Evolutionary conservation across 1,140 invertebrate species (phyloP).

Genomic region (Heliothis virescens): DNA sequence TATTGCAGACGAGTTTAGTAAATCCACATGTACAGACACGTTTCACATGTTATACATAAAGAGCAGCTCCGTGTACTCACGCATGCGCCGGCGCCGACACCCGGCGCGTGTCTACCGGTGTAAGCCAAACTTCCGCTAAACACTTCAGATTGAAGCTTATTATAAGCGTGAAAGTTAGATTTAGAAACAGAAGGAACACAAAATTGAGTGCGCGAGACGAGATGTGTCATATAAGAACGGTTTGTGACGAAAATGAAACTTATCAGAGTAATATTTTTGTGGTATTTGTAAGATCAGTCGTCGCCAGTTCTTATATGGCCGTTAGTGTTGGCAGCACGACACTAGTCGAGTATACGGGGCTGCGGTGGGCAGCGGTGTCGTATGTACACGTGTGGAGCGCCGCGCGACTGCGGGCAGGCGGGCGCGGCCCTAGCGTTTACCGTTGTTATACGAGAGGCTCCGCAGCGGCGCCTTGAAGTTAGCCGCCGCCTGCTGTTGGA

Average conservation of each 20-base stretch:
- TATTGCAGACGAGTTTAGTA: slow-evolving; percentile 22
- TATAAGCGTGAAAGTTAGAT: slow-evolving; percentile 58
- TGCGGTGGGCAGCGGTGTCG: slow-evolving; percentile 9
- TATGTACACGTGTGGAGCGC: slow-evolving; percentile 42
- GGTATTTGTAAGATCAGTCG: neutral
- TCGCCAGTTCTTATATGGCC: slow-evolving; percentile 20
- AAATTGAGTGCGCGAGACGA: slow-evolving; percentile 47
- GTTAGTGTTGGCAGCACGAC: slow-evolving; percentile 23
- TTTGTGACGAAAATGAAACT: neutral
- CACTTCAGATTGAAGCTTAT: slow-evolving; percentile 41
- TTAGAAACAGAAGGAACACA: slow-evolving; percentile 58
- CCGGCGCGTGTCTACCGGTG: slow-evolving; percentile 28
- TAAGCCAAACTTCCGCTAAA: slow-evolving; percentile 33
- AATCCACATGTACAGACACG: slow-evolving; percentile 35
- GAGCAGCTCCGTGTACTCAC: slow-evolving; percentile 23
- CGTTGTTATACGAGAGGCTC: slow-evolving; percentile 84
- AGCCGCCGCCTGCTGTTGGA: slow-evolving; percentile 96
- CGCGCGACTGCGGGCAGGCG: slow-evolving; percentile 46
- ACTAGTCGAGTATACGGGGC: slow-evolving; percentile 14
- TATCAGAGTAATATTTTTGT: too few species aligned
- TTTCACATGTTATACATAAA: slow-evolving; percentile 40
- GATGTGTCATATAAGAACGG: slow-evolving; percentile 35
- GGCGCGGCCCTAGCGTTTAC: slow-evolving; percentile 81
- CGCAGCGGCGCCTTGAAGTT: slow-evolving; percentile 96
- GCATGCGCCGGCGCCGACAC: neutral